Percentiles rank a stretch among this genome's conserved stretches.
These are phyloP conservation scores for Eurytoma adleriae DNA, from an alignment of 2,888 invertebrate species.

Conservation along the genomic window DNA sequence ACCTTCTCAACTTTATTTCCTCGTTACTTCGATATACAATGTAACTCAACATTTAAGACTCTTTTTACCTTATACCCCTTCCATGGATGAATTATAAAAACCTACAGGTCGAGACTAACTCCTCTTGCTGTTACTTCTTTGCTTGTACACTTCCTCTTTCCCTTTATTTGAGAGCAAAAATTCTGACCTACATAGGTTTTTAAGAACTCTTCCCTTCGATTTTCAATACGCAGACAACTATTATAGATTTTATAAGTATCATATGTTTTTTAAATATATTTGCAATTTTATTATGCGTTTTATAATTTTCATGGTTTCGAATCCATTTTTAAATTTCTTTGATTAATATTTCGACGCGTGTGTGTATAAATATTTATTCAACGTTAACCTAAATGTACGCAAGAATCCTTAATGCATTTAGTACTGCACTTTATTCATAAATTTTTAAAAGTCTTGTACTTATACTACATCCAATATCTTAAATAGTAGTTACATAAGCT, in stretches of 20 bases:
- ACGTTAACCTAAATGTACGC: slow-evolving; percentile 25
- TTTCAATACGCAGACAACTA: slow-evolving; percentile 15
- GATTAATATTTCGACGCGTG: background rate
- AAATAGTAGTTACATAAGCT: slow-evolving; percentile 38
- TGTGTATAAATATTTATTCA: slow-evolving; percentile 16
- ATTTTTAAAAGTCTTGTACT: no score
- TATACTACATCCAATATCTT: background rate
- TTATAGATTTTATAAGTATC: background rate
- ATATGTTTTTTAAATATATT: slow-evolving; percentile 1
- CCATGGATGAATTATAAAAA: slow-evolving; percentile 65
- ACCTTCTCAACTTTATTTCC: slow-evolving; percentile 56
- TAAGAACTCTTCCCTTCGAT: slow-evolving; percentile 3
- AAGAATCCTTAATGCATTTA: no score
- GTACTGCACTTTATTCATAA: no score
- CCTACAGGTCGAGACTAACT: slow-evolving; percentile 56
- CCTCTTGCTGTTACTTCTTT: background rate
- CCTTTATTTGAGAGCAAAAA: slow-evolving; percentile 18
- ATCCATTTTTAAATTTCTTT: no score
- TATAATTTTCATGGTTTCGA: no score
- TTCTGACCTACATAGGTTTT: slow-evolving; percentile 42
- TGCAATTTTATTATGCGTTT: no score
- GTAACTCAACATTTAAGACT: slow-evolving; percentile 21
- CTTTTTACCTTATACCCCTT: slow-evolving; percentile 25
- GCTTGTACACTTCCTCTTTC: background rate
- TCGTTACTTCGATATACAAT: slow-evolving; percentile 46